These are phyloP conservation scores for Drosophila trapezifrons DNA, from an alignment of 1,140 invertebrate genomes.

Conservation along the genomic window DNA sequence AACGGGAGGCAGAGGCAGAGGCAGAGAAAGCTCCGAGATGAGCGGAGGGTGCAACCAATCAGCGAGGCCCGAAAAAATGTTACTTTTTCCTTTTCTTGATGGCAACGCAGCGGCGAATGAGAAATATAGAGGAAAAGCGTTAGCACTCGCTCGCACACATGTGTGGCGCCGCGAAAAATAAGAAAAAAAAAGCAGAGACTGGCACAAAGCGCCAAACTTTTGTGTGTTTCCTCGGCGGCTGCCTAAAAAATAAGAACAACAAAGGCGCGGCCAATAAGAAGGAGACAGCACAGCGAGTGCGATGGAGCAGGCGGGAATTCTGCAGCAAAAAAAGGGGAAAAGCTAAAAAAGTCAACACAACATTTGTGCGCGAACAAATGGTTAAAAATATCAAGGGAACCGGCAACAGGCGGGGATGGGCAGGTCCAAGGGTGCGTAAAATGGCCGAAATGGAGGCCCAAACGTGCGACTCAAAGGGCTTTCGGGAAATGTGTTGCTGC, in stretches of 20 bases:
- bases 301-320: slow-evolving; percentile 1
- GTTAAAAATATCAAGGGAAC: slow-evolving; percentile 1
- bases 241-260: slow-evolving; percentile 77
- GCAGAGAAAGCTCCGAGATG: slow-evolving; percentile 38
- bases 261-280: slow-evolving; percentile 59
- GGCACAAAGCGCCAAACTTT: slow-evolving; percentile 59
- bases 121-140: slow-evolving; percentile 74
- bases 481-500: not conserved
- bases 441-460: not conserved
- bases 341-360: slow-evolving; percentile 39
- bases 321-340: not conserved
- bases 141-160: slow-evolving; percentile 39
- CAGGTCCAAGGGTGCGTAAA: not conserved
- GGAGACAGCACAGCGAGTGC: slow-evolving; percentile 42
- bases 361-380: slow-evolving; percentile 26
- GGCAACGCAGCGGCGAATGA: slow-evolving; percentile 72
- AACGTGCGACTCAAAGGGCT: not conserved
- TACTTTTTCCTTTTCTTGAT: slow-evolving; percentile 79
- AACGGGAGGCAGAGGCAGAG: not conserved
- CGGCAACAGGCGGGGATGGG: slow-evolving; percentile 9
- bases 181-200: not conserved
- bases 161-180: slow-evolving; percentile 29
- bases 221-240: slow-evolving; percentile 70
- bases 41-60: slow-evolving; percentile 65
- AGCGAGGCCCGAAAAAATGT: slow-evolving; percentile 64